Evolutionary conservation across 2,888 invertebrate genomes (phyloP).

Genomic region (Leptopterna dolabrata): DNA sequence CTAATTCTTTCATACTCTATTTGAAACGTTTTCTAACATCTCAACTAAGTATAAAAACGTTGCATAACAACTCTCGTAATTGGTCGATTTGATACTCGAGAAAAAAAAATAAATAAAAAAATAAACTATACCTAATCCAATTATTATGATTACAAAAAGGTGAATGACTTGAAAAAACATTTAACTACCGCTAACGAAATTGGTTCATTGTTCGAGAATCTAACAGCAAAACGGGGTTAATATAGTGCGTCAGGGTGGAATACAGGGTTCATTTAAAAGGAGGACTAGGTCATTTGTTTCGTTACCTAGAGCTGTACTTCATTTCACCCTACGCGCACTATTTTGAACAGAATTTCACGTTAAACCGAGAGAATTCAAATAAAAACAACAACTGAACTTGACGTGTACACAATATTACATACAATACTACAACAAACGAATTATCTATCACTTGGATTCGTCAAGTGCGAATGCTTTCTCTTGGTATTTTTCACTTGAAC

Average conservation of each 20-base stretch:
- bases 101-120: background rate
- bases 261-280: no score
- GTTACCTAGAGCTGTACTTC: no score
- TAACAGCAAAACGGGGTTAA: background rate
- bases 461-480: no score
- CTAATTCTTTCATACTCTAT: slow-evolving; percentile 29
- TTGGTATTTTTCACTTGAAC: no score
- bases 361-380: no score
- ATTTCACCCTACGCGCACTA: no score
- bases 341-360: no score
- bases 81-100: slow-evolving; percentile 53
- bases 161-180: slow-evolving; percentile 13
- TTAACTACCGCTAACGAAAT: background rate
- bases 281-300: no score
- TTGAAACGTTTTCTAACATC: slow-evolving; percentile 44
- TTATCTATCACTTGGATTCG: background rate
- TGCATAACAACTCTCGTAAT: slow-evolving; percentile 55
- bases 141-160: background rate
- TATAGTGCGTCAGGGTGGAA: no score
- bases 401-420: background rate
- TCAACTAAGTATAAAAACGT: slow-evolving; percentile 57
- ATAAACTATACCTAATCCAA: no score
- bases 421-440: background rate
- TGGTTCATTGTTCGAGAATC: background rate
- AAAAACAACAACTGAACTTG: background rate